Evolutionary conservation across 2,888 invertebrate species (phyloP).

Genomic region (Flexamia atlantica): DNA sequence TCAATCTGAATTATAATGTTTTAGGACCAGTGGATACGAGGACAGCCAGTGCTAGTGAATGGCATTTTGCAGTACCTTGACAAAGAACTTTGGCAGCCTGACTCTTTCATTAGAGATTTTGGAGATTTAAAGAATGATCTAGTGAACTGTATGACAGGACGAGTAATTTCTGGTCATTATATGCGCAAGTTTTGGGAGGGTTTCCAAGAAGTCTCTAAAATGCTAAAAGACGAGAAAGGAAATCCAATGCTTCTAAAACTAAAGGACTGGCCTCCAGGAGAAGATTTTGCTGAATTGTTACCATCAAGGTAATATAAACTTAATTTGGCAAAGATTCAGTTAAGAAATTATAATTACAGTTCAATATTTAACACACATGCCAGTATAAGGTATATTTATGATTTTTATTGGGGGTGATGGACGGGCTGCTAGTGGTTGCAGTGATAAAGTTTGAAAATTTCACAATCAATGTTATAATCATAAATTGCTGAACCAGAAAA

Average conservation of each 20-base stretch:
- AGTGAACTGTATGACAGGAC: conserved; percentile 94
- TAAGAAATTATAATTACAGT: too few species aligned
- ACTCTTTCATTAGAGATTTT: conserved; percentile 92
- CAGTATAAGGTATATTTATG: too few species aligned
- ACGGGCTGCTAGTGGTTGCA: too few species aligned
- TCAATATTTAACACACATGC: too few species aligned
- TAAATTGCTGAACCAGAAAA: too few species aligned
- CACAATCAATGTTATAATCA: too few species aligned
- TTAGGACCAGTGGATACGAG: conserved; percentile 94
- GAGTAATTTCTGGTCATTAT: conserved; percentile 91
- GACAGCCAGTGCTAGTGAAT: conserved; percentile 95
- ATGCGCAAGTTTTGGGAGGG: conserved; percentile 98
- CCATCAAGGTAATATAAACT: conserved; percentile 60
- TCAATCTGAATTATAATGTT: too few species aligned
- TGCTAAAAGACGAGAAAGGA: conserved; percentile 88
- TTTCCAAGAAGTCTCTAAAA: conserved; percentile 89
- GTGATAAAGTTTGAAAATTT: too few species aligned
- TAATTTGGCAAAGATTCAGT: too few species aligned
- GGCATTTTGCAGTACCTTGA: conserved; percentile 88
- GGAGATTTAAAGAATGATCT: conserved; percentile 94
- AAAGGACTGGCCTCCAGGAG: conserved; percentile 97
- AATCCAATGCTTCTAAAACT: conserved; percentile 93
- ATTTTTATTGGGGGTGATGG: too few species aligned
- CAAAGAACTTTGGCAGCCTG: conserved; percentile 91
- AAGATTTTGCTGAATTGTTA: conserved; percentile 77